phyloP scores from a whole-genome alignment of 2,888 invertebrate species.

The Amiota minor region DNA sequence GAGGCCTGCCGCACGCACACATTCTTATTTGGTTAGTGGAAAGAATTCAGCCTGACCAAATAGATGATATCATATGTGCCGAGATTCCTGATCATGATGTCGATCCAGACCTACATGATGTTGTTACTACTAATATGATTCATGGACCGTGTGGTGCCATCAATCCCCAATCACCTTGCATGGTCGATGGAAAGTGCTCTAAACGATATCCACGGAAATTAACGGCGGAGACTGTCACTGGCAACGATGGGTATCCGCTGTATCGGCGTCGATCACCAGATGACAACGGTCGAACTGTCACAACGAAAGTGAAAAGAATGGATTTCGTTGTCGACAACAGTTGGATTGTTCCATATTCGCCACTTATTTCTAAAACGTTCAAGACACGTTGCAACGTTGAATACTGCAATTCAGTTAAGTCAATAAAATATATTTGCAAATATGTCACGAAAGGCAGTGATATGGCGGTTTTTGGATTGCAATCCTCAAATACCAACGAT shows the following conservation, averaged over 20 bases:
- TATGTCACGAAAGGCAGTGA: too few species aligned
- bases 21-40: too few species aligned
- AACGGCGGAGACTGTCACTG: slow-evolving; percentile 32
- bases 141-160: neutral
- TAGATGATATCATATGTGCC: slow-evolving; percentile 56
- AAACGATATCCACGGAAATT: slow-evolving; percentile 35
- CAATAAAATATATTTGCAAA: too few species aligned
- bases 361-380: slow-evolving; percentile 33
- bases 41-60: slow-evolving; percentile 57
- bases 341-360: slow-evolving; percentile 42
- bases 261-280: slow-evolving; percentile 38
- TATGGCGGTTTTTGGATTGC: too few species aligned
- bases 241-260: slow-evolving; percentile 39
- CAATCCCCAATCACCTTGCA: slow-evolving; percentile 23
- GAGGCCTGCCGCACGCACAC: slow-evolving; percentile 59
- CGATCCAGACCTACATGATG: slow-evolving; percentile 42
- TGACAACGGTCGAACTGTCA: slow-evolving; percentile 28
- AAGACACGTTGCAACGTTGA: too few species aligned
- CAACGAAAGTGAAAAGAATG: neutral
- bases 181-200: slow-evolving; percentile 33
- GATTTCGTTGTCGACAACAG: slow-evolving; percentile 14
- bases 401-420: too few species aligned
- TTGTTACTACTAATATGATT: slow-evolving; percentile 39
- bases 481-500: too few species aligned
- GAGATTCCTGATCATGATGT: slow-evolving; percentile 48